Conservation (phyloP, 2,888 invertebrate species). For the Dinocampus coccinellae region DNA sequence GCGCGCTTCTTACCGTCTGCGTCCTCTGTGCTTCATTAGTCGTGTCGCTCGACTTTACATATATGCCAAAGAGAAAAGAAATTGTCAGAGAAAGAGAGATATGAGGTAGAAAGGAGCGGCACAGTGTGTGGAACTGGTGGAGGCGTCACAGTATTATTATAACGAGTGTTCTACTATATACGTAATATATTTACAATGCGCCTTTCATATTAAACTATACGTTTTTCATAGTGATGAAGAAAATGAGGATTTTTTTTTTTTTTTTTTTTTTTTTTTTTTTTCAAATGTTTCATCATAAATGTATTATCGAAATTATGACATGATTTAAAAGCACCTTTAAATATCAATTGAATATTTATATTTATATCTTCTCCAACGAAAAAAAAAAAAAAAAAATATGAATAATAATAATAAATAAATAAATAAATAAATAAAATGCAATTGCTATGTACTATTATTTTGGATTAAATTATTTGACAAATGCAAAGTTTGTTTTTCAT, state of each 20-base stretch:
- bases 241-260: no score
- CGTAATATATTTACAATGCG: no score
- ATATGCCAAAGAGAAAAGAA: constrained; percentile 11
- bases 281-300: no score
- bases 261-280: no score
- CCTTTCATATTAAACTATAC: constrained; percentile 1
- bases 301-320: no score
- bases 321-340: background rate
- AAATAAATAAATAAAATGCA: background rate
- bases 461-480: constrained; percentile 12
- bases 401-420: no score
- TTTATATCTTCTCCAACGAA: no score
- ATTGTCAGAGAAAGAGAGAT: background rate
- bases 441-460: background rate
- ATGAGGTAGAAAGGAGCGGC: constrained; percentile 16
- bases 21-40: constrained; percentile 60
- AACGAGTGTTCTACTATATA: background rate
- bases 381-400: no score
- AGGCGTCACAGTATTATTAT: constrained; percentile 17
- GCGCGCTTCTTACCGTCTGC: constrained; percentile 55
- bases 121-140: constrained; percentile 15
- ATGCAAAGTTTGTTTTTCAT: constrained; percentile 5
- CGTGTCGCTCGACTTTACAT: constrained; percentile 35
- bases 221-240: background rate
- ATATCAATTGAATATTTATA: no score